Conservation (phyloP, 2,888 invertebrate species). For the Cacoxenus indagator region DNA sequence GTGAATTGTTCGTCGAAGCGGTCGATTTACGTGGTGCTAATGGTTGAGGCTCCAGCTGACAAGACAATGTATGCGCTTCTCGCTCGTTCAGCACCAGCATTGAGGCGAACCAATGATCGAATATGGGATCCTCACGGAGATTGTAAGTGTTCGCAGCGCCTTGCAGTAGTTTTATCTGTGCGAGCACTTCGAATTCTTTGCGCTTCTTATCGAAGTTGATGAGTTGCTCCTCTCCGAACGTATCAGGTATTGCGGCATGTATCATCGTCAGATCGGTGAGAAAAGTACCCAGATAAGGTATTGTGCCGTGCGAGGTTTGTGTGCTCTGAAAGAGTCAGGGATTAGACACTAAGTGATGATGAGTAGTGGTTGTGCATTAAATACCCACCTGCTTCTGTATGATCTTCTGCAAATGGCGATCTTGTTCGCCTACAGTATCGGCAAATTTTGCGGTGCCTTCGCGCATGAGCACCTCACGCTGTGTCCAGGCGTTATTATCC, state of each 20-base stretch:
- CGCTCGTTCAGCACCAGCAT: constrained; percentile 92
- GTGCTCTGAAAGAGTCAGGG: constrained; percentile 71
- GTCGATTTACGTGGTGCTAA: constrained; percentile 68
- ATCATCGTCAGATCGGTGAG: constrained; percentile 99
- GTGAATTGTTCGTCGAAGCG: constrained; percentile 57
- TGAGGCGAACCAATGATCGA: constrained; percentile 96
- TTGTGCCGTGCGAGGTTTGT: constrained; percentile 90
- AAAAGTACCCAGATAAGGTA: constrained; percentile 98
- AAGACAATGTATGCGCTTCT: constrained; percentile 90
- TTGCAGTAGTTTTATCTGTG: constrained; percentile 96
- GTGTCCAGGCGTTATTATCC: constrained; percentile 96
- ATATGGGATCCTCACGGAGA: constrained; percentile 85
- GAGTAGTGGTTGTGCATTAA: not conserved
- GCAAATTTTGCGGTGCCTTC: constrained; percentile 99
- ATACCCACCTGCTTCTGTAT: constrained; percentile 78
- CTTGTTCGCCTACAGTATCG: constrained; percentile 90
- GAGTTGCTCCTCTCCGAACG: constrained; percentile 79
- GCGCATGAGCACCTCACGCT: constrained; percentile 91
- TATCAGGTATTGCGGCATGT: constrained; percentile 94
- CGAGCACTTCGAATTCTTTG: constrained; percentile 98
- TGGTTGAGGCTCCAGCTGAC: constrained; percentile 85
- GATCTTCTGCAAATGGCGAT: constrained; percentile 87
- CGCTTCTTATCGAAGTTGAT: constrained; percentile 98
- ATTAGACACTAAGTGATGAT: not conserved
- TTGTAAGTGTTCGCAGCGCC: constrained; percentile 95